Conservation (phyloP, 2,888 invertebrate genomes). For the Amblyjoppa fuscipennis region DNA sequence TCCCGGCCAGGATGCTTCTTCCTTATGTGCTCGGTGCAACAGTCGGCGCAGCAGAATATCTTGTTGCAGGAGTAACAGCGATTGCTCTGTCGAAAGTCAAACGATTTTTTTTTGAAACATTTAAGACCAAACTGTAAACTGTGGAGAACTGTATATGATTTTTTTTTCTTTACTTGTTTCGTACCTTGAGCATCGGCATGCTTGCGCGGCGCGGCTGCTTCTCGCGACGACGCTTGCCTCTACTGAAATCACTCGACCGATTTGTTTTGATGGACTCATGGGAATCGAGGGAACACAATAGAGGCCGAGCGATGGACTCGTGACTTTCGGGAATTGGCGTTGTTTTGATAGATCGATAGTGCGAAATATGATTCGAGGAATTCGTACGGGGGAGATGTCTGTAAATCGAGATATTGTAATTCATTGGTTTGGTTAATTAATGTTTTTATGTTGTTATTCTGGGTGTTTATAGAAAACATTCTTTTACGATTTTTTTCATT, state of each 20-base stretch:
- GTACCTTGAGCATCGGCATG: conserved; percentile 63
- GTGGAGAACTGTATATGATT: neutral
- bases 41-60: conserved; percentile 78
- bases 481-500: neutral
- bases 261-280: conserved; percentile 14
- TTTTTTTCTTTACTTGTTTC: conserved; percentile 32
- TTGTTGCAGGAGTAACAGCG: conserved; percentile 79
- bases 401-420: neutral
- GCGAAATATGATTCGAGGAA: conserved; percentile 34
- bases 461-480: neutral
- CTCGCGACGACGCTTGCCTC: conserved; percentile 14
- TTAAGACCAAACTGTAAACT: neutral
- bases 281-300: neutral
- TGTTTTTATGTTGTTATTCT: neutral
- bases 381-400: neutral
- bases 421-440: neutral
- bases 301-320: neutral
- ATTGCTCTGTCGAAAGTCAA: conserved; percentile 70
- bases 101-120: conserved; percentile 13
- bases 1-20: conserved; percentile 76
- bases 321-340: conserved; percentile 20
- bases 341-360: conserved; percentile 19
- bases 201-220: conserved; percentile 25
- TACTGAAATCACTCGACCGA: neutral
- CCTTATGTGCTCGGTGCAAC: conserved; percentile 77